phyloP scores from a whole-genome alignment of 2,797 vertebrate genomes.

The Paratrypauchen microcephalus region DNA sequence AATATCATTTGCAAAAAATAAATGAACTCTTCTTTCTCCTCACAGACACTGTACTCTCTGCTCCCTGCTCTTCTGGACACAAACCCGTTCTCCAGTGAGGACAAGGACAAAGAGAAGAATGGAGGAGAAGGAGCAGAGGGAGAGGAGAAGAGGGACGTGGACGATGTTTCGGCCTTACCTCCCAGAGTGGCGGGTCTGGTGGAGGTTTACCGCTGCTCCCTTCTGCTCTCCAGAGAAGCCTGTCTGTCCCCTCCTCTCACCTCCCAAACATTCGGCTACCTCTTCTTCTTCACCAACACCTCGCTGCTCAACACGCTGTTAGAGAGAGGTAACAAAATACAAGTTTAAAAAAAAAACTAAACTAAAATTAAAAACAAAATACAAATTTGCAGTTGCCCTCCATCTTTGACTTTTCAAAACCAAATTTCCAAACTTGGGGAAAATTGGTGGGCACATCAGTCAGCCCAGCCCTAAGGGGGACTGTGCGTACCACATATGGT shows the following conservation, averaged over 20 bases:
- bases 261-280: constrained; percentile 94
- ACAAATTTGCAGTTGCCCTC: not conserved
- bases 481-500: no score
- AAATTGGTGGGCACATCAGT: no score
- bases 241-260: constrained; percentile 89
- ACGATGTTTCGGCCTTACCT: constrained; percentile 82
- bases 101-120: constrained; percentile 73
- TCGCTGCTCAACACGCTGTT: constrained; percentile 91
- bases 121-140: constrained; percentile 49
- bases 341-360: not conserved
- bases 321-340: constrained; percentile 84
- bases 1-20: not conserved
- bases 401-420: no score
- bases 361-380: not conserved
- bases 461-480: no score
- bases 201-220: constrained; percentile 86
- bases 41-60: constrained; percentile 86
- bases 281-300: constrained; percentile 95
- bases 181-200: constrained; percentile 84
- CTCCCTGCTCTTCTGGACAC: constrained; percentile 89
- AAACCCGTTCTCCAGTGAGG: constrained; percentile 86
- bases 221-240: constrained; percentile 84
- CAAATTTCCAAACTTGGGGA: no score
- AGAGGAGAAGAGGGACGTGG: constrained; percentile 69
- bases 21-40: constrained; percentile 14